Base-by-base conservation (phyloP, 2,113 vertebrate species). In the Hippocampus barbouri region DNA sequence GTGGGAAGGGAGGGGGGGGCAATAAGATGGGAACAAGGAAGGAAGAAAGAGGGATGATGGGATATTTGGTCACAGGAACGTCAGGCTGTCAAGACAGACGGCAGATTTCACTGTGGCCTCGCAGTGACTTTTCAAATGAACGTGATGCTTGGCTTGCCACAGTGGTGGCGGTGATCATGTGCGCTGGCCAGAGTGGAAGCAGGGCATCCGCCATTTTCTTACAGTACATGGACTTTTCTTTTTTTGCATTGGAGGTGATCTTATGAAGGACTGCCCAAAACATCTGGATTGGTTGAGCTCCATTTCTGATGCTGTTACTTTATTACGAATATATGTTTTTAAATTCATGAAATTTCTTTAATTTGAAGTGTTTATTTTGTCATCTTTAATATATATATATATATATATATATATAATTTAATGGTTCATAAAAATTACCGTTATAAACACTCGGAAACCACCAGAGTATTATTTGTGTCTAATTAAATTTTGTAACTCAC, bases 91-190 rank as follows among this genome's bases (percentile, higher is more conserved):
- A 86, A 53, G 75, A 89, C 91, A 92, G 90, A 90, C 75, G 87
- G 92, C 92, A 80, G 84, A 89, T 89, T 89, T 94, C 91, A 93
- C 92, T 85, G 86, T 59, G 87, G 83, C 79, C 34, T 64, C 18
- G 20, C 41, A 62, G 38, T 65, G 15, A 16, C 15, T 51, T 51
- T 45, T 5, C 8, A 8, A 30, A 1, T 30, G 40, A 15, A n/a
- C 21, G 51, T 8, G 11, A 25, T 56, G 8, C 30, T 34, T 41
- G 10, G 8, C 18, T 43, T 8, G 30, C 5, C 7, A 20, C 34
- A 18, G 21, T 40, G 56, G 47, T 49, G 53, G 30, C 53, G 45
- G 25, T 64, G 23, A 38, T 34, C 41, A 10, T 40, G 56, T 66
- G 68, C 67, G 63, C 63, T 67, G 63, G 78, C 71, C 89, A 88